phyloP scores from a whole-genome alignment of 1,140 invertebrate genomes.

The Aphis craccivora region DNA sequence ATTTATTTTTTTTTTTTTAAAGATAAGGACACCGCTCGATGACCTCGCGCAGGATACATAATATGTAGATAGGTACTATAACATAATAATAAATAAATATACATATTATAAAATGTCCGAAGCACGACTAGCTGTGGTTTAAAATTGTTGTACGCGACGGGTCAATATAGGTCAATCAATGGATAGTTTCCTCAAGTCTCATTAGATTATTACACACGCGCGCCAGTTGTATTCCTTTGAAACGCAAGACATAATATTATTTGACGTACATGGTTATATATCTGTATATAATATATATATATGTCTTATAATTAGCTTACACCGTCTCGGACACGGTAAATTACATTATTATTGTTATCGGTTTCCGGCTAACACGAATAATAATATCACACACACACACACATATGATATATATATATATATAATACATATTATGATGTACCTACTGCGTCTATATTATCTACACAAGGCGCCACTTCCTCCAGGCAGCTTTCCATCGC shows the following conservation, averaged over 20 bases:
- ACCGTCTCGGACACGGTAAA: too few relatives aligned
- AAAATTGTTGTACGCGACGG: neutral
- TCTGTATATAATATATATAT: too few relatives aligned
- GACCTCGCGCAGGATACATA: constrained; percentile 2
- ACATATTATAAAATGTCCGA: neutral
- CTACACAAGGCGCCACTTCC: neutral
- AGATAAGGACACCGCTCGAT: neutral
- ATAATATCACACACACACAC: too few relatives aligned
- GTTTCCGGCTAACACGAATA: neutral
- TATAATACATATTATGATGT: too few relatives aligned
- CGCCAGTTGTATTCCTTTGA: neutral
- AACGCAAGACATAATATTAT: neutral
- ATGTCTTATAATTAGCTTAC: too few relatives aligned
- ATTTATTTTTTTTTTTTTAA: neutral
- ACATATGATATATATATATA: neutral
- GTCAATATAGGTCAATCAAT: constrained; percentile 55
- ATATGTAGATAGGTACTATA: neutral
- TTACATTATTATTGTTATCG: too few relatives aligned
- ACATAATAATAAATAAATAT: neutral
- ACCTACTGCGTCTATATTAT: neutral
- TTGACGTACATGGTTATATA: too few relatives aligned
- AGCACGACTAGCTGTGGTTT: neutral
- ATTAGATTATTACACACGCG: constrained; percentile 25
- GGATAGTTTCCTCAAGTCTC: constrained; percentile 39
- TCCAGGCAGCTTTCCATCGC: neutral